Base-by-base conservation (phyloP, 2,888 invertebrate species). In the Acrobasis repandana region DNA sequence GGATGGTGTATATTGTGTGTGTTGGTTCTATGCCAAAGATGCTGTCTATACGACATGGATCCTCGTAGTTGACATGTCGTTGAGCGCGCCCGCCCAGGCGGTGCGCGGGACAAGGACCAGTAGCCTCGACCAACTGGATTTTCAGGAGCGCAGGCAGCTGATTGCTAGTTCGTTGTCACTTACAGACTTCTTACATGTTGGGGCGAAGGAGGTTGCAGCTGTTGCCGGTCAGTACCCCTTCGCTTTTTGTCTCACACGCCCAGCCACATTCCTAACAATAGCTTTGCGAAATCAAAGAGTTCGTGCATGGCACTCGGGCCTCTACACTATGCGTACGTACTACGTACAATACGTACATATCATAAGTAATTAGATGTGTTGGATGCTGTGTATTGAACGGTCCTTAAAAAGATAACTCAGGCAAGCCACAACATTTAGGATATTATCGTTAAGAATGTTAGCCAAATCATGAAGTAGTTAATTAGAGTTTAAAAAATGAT, bases 61-160 rank as follows among this genome's bases (percentile, higher is more conserved):
- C 75, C 77, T 78, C 85, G 87, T 83, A 91, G 91, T 89, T 91
- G 92, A 91, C 88, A 92, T 91, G 92, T 90, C 92, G 83, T 81
- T 90, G 85, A 88, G 85, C 89, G 90, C 90, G 86, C 88, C 90
- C 85, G 86, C 86, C 78, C 88, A 85, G 85, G 88, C 88, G 89
- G 90, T 88, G 90, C 91, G 91, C 89, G 90, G 89, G 73, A 86
- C 87, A 70, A 87, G 96, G 76, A 96, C 96, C 90, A 96, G 95
- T 87, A 96, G 96, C 80, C 93, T 97, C 93, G 97, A 97, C 93
- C 96, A 96, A 91, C 94, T 97, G 62, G 97, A 97, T 92, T 97
- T 97, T 85, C 97, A 97, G 89, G 97, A 97, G 93, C 97, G 97
- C 85, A 93, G 97, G 75, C 96, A 97, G 88, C 92, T 97, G 80